Evolutionary conservation across 2,797 vertebrate genomes (phyloP), one percentile per base, ranked within the genome.

Genomic region (Chromobotia macracanthus): DNA sequence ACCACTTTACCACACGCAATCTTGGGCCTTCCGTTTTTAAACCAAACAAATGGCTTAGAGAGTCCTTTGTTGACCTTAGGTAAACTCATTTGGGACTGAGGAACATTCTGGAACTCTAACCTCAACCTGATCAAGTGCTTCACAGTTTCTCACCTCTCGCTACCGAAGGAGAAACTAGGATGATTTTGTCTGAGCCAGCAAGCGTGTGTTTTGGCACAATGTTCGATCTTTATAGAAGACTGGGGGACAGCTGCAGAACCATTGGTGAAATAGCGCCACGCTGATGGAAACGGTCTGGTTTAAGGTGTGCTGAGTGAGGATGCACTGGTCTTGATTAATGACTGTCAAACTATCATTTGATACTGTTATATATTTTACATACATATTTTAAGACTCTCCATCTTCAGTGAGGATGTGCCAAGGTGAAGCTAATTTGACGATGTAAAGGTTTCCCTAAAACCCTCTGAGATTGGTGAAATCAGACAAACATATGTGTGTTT

Each of bases 11-110:
- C 31, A 19, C 80, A 67, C 66, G 51, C 64, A 73, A 66, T 67
- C 72, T 68, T 15, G 28, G 25, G 31, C 64, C 69, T 80, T 76
- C 44, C 1, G 31, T 82, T 83, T 83, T 79, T 77, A 82, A 83
- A 69, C 61, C 77, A 71, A 67, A 61, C 75, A 79, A 74, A 48
- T 28, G 72, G 69, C 72, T 75, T 28, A 21, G 38, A 53, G 75
- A 79, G 46, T 15, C 18, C 21, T 50, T 69, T 56, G 23, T 55
- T 85, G 81, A 85, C 75, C 84, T 79, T 38, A 71, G 66, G 55
- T 41, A 58, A 28, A 69, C 71, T 64, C 70, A 25, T n/a, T 72
- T 79, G 79, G 79, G 82, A 65, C 61, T 74, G 41, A 56, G 25
- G 55, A 64, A 78, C 64, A 21, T 66, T 44, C 56, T 38, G 75